Evolutionary conservation across 92 coral and sea anemone genomes (phyloP).

Genomic region (Parazoanthus atlanticus): DNA sequence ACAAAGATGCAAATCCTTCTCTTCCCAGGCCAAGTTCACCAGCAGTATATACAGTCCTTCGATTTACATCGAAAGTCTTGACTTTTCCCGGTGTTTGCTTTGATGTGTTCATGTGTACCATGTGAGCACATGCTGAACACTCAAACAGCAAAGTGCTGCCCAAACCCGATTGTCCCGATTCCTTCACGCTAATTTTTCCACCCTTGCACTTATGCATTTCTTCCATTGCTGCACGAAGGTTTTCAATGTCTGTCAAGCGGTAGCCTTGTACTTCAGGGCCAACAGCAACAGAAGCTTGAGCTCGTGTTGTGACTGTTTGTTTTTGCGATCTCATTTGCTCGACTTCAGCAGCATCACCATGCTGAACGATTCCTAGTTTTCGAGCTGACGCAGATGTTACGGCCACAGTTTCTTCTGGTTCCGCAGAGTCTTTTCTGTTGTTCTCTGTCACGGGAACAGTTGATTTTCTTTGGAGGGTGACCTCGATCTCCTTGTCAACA

Average conservation of each 20-base stretch:
- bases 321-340: not conserved
- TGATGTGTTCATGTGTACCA: conserved; percentile 34
- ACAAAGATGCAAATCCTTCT: conserved; percentile 45
- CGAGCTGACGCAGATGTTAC: not conserved
- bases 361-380: not conserved
- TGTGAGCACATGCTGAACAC: conserved; percentile 22
- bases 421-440: not conserved
- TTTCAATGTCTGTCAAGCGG: conserved; percentile 30
- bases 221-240: conserved; percentile 30
- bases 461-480: no score
- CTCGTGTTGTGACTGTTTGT: not conserved
- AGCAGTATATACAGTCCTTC: conserved; percentile 33
- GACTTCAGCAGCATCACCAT: not conserved
- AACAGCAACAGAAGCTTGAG: conserved; percentile 3
- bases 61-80: conserved; percentile 24
- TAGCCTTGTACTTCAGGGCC: conserved; percentile 28
- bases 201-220: conserved; percentile 40
- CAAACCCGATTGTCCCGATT: conserved; percentile 22
- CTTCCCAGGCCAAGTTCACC: conserved; percentile 41
- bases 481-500: no score
- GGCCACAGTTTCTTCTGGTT: not conserved
- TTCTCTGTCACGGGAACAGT: no score
- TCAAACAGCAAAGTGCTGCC: conserved; percentile 34
- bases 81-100: conserved; percentile 31
- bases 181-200: conserved; percentile 16